Evolutionary conservation across 2,797 vertebrate species (phyloP).

Genomic region (Lagocephalus sceleratus): DNA sequence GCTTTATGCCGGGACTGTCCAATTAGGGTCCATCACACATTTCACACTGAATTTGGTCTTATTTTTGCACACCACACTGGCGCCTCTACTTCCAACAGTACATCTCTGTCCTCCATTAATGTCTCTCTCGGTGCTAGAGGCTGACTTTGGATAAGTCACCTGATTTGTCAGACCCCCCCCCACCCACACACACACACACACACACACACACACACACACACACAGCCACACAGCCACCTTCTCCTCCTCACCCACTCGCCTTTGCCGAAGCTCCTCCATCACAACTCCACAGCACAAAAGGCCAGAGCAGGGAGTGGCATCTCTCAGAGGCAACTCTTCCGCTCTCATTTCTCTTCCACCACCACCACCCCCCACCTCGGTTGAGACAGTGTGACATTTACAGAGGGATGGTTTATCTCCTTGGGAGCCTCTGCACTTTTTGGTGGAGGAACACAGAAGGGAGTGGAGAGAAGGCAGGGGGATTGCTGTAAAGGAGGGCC

Average conservation of each 20-base stretch:
- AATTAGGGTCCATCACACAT: conserved; percentile 67
- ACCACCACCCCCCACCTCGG: conserved; percentile 21
- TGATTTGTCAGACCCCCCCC: conserved; percentile 38
- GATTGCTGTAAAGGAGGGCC: conserved; percentile 11
- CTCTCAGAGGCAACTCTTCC: conserved; percentile 50
- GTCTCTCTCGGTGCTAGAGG: conserved; percentile 51
- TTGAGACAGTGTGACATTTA: conserved; percentile 73
- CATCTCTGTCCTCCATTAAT: conserved; percentile 49
- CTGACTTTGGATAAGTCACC: conserved; percentile 68
- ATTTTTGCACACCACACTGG: conserved; percentile 36
- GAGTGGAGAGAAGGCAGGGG: conserved; percentile 24
- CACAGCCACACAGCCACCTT: too few species aligned
- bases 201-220: too few species aligned
- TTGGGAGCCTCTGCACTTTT: conserved; percentile 46
- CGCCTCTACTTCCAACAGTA: conserved; percentile 32
- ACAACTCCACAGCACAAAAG: conserved; percentile 48
- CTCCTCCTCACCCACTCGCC: conserved; percentile 7
- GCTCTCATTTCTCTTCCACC: conserved; percentile 30
- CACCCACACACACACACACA: too few species aligned
- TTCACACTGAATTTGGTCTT: conserved; percentile 53
- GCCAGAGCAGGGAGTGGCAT: conserved; percentile 57
- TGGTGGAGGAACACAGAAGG: conserved; percentile 37
- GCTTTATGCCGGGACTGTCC: conserved; percentile 56
- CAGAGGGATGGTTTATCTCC: conserved; percentile 50
- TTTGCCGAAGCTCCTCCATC: conserved; percentile 20